Evolutionary conservation across 1,140 invertebrate genomes (phyloP), one percentile per base, ranked within the genome.

Genomic region (Drosophila sturtevanti): DNA sequence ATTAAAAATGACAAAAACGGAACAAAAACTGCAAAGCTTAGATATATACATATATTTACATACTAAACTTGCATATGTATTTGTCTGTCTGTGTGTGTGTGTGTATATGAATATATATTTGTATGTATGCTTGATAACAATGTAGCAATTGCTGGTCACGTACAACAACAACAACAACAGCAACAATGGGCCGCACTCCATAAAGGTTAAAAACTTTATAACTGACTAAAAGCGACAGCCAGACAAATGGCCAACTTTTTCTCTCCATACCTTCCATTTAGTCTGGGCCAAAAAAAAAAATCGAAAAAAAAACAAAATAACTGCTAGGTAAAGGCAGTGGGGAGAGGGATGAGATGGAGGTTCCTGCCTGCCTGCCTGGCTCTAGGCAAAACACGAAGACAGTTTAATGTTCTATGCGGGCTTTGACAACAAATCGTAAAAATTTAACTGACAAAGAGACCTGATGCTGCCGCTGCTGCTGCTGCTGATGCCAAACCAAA

Each of bases 191-290:
- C 65, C 69, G 55, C 66, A 80, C 74, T 78, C 70, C 68, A 75
- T 75, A 87, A 78, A 78, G 70, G 81, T 68, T 72, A 81, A 77
- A 59, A 81, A 81, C 77, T 85, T 86, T 68, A 74, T 77, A 84
- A 74, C 73, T 65, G 62, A 81, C 81, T 48, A 78, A 81, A 72
- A 69, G 77, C 68, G 60, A 77, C 66, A 67, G 68, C 27, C 70
- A 66, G 70, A 81, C 77, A 86, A 85, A 80, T 84, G 81, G 51
- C 64, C 66, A 85, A 81, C 63, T 85, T 85, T 77, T 71, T 75
- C 67, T 67, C 0, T 64, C 56, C 22, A 68, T 38, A 51, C 58
- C 48, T 55, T 16, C 14, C 12, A 11, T 12, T 37, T 12, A 37
- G 35, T 38, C 37, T 38, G 37, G 37, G 12, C 37, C 2, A 16